Percentiles rank a stretch among this genome's conserved stretches.
These are phyloP conservation scores for Drosophila paramelanica DNA, from an alignment of 2,888 invertebrate species.

Conservation along the genomic window DNA sequence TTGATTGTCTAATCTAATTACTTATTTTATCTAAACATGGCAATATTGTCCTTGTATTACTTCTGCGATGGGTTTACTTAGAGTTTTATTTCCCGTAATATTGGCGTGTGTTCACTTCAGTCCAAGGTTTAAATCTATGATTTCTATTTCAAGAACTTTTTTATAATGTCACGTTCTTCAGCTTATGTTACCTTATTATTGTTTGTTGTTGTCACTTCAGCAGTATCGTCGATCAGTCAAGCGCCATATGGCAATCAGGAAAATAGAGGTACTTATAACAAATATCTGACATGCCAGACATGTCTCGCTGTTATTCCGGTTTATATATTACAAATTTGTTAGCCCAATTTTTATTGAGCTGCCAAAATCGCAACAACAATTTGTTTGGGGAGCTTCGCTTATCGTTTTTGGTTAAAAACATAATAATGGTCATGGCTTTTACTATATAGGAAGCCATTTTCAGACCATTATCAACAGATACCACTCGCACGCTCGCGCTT, in stretches of 20 bases:
- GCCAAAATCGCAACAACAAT: neutral
- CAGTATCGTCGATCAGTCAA: neutral
- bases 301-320: neutral
- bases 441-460: conserved; percentile 34
- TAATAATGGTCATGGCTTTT: conserved; percentile 8
- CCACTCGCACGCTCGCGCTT: neutral
- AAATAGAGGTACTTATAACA: neutral
- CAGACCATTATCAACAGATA: conserved; percentile 20
- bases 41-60: too few relatives aligned
- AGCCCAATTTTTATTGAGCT: too few relatives aligned
- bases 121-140: conserved; percentile 23
- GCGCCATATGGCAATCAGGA: neutral
- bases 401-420: conserved; percentile 9
- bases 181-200: conserved; percentile 13
- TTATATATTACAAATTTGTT: neutral
- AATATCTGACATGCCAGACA: conserved; percentile 4
- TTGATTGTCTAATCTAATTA: neutral
- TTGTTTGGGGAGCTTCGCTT: neutral
- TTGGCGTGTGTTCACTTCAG: conserved; percentile 1
- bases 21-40: neutral
- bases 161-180: conserved; percentile 21
- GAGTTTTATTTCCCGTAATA: too few relatives aligned
- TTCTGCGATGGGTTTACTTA: too few relatives aligned
- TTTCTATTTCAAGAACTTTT: conserved; percentile 15
- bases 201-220: conserved; percentile 8